phyloP scores from a whole-genome alignment of 2,888 invertebrate genomes.

The Pyrocoelia pectoralis region DNA sequence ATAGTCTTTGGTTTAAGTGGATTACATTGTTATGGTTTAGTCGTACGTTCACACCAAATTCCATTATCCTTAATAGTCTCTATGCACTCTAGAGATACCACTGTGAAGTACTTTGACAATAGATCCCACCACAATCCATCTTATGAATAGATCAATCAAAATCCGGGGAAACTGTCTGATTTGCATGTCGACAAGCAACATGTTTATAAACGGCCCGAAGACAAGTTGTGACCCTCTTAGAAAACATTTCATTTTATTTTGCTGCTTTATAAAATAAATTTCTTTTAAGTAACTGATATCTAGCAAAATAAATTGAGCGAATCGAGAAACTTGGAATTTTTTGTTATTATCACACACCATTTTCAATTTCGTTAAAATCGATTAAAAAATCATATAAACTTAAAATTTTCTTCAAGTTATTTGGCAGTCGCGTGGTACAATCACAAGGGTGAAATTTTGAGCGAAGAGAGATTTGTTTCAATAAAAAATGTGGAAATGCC shows the following conservation, averaged over 20 bases:
- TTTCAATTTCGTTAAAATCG: too few relatives aligned
- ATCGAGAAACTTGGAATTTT: too few relatives aligned
- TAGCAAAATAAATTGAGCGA: neutral
- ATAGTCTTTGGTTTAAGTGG: neutral
- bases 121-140: slow-evolving; percentile 59
- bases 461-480: too few relatives aligned
- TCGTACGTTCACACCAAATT: slow-evolving; percentile 24
- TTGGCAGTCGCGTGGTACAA: too few relatives aligned
- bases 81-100: slow-evolving; percentile 46
- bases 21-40: slow-evolving; percentile 1
- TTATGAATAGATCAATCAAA: slow-evolving; percentile 62
- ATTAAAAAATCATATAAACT: too few relatives aligned
- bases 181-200: slow-evolving; percentile 61
- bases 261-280: neutral
- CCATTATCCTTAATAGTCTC: slow-evolving; percentile 34
- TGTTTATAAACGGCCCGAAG: slow-evolving; percentile 61
- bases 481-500: too few relatives aligned
- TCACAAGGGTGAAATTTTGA: too few relatives aligned
- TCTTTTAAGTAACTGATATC: slow-evolving; percentile 3
- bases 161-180: slow-evolving; percentile 59
- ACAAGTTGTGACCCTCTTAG: slow-evolving; percentile 50
- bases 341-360: too few relatives aligned
- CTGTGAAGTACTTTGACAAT: slow-evolving; percentile 52
- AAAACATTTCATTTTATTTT: slow-evolving; percentile 37
- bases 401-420: too few relatives aligned